Percentiles rank a stretch among this genome's conserved stretches.
Conservation (phyloP, 53 echinoderm and acorn worm species). For the Stichopus horrens region DNA sequence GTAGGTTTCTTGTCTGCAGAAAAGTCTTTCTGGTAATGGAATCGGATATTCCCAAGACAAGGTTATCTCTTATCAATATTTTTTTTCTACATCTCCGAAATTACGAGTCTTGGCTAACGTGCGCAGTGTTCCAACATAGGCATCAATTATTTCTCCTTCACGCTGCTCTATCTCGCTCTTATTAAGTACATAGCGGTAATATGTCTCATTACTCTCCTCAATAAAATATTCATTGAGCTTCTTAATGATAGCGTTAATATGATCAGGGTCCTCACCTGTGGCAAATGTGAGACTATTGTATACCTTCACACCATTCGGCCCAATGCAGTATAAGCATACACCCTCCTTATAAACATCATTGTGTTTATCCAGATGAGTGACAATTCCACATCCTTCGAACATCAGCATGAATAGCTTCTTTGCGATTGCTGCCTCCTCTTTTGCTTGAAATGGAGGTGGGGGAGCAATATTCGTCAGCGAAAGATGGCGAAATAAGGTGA, state of each 20-base stretch:
- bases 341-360: slow-evolving; percentile 48
- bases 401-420: slow-evolving; percentile 50
- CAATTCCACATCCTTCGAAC: slow-evolving; percentile 40
- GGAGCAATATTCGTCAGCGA: slow-evolving; percentile 32
- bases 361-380: slow-evolving; percentile 29
- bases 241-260: slow-evolving; percentile 40
- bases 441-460: slow-evolving; percentile 3
- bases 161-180: slow-evolving; percentile 44
- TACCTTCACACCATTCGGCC: slow-evolving; percentile 49
- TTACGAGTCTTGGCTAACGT: slow-evolving; percentile 64
- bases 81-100: slow-evolving; percentile 55
- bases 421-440: slow-evolving; percentile 37
- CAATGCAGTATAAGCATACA: slow-evolving; percentile 52
- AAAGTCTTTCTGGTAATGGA: slow-evolving; percentile 60
- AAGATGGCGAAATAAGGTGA: not conserved
- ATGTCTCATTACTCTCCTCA: slow-evolving; percentile 52
- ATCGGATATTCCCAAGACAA: slow-evolving; percentile 58
- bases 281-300: slow-evolving; percentile 61
- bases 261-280: slow-evolving; percentile 25
- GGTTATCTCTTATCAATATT: slow-evolving; percentile 37
- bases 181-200: slow-evolving; percentile 66
- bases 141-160: slow-evolving; percentile 53
- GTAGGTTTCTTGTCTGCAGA: slow-evolving; percentile 52
- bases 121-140: slow-evolving; percentile 46
- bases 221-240: slow-evolving; percentile 57